Conservation (phyloP, 2,797 vertebrate genomes). For the Mastacembelus armatus region DNA sequence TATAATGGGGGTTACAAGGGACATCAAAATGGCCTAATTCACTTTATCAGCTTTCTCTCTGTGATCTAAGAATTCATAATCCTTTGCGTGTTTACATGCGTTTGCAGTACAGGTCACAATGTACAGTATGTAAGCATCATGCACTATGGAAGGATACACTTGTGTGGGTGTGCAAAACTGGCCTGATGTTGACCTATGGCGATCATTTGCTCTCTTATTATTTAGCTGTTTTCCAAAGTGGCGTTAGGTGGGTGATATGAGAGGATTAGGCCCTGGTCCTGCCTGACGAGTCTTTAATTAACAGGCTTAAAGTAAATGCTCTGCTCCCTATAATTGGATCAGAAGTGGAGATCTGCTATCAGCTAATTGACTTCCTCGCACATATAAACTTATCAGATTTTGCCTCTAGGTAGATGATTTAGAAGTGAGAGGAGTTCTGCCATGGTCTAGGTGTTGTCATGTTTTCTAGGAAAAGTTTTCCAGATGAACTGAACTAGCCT, state of each 20-base stretch:
- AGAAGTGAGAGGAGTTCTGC: slow-evolving; percentile 37
- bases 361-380: slow-evolving; percentile 82
- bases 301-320: slow-evolving; percentile 85
- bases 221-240: slow-evolving; percentile 68
- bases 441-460: slow-evolving; percentile 5
- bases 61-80: slow-evolving; percentile 20
- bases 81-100: background rate
- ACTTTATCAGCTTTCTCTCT: slow-evolving; percentile 2
- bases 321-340: slow-evolving; percentile 81
- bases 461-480: slow-evolving; percentile 63
- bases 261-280: slow-evolving; percentile 73
- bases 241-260: slow-evolving; percentile 73
- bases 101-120: background rate
- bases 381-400: slow-evolving; percentile 75
- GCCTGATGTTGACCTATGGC: slow-evolving; percentile 45
- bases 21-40: slow-evolving; percentile 6
- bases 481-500: background rate
- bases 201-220: slow-evolving; percentile 63
- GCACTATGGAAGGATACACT: slow-evolving; percentile 9
- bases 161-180: slow-evolving; percentile 21
- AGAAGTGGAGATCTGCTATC: slow-evolving; percentile 79
- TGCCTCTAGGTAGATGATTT: slow-evolving; percentile 63
- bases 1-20: slow-evolving; percentile 19
- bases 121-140: background rate
- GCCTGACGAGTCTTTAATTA: slow-evolving; percentile 83